A percentile compares a stretch with the other conserved stretches of the same genome.
These are phyloP conservation scores for Encarsia formosa DNA, from an alignment of 2,888 invertebrate genomes.

Conservation along the genomic window DNA sequence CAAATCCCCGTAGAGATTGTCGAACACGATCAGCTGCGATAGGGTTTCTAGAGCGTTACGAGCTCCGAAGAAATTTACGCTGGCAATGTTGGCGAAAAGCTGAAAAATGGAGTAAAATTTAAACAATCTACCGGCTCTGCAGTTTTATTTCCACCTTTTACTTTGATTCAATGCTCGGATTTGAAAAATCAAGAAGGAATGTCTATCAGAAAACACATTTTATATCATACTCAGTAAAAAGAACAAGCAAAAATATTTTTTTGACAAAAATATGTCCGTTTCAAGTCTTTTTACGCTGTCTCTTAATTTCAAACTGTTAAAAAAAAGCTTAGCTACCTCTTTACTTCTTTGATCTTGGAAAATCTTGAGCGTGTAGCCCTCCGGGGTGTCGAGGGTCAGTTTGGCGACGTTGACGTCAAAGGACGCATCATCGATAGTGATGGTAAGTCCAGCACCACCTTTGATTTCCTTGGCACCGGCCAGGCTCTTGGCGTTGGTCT, in stretches of 20 bases:
- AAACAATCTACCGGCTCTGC: too few species aligned
- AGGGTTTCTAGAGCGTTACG: conserved; percentile 67
- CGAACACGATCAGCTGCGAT: conserved; percentile 64
- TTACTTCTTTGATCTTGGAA: conserved; percentile 29
- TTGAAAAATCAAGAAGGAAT: too few species aligned
- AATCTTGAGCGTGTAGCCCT: conserved; percentile 31
- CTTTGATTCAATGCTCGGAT: too few species aligned
- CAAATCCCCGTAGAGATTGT: conserved; percentile 60
- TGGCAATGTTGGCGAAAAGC: conserved; percentile 56
- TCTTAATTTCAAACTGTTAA: too few species aligned
- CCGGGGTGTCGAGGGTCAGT: conserved; percentile 54
- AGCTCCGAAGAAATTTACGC: conserved; percentile 63
- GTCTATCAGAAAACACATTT: too few species aligned
- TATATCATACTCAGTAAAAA: too few species aligned
- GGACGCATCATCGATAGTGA: conserved; percentile 32
- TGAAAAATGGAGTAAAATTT: too few species aligned
- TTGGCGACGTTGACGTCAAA: conserved; percentile 25
- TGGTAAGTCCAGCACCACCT: conserved; percentile 31
- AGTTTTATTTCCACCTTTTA: too few species aligned
- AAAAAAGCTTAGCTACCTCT: too few species aligned
- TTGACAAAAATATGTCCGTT: too few species aligned
- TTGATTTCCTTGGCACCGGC: background rate
- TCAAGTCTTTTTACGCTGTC: too few species aligned
- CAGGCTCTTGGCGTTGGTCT: conserved; percentile 17
- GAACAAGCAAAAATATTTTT: too few species aligned